phyloP scores from a whole-genome alignment of 2,113 vertebrate genomes.

The Spea multiplicata region DNA sequence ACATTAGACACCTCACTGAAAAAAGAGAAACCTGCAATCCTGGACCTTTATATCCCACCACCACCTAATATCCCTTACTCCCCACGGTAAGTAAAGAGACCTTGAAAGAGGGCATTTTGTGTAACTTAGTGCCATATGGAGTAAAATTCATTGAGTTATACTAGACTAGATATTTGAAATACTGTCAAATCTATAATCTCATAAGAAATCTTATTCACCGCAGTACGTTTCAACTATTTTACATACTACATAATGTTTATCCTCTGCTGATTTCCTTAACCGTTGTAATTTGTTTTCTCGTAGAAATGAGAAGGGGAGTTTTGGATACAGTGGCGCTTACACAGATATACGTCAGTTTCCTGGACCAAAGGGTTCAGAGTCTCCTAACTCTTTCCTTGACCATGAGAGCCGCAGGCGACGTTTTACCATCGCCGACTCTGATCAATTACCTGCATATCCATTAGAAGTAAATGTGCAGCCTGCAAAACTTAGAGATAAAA shows the following conservation, averaged over 20 bases:
- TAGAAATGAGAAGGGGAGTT: slow-evolving; percentile 71
- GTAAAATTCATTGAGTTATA: no score
- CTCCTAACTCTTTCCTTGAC: slow-evolving; percentile 87
- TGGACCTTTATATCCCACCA: slow-evolving; percentile 87
- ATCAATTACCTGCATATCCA: slow-evolving; percentile 65
- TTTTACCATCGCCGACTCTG: slow-evolving; percentile 71
- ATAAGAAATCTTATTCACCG: no score
- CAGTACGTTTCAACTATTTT: no score
- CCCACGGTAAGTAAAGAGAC: slow-evolving; percentile 70
- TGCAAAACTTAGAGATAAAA: slow-evolving; percentile 78
- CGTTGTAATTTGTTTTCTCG: slow-evolving; percentile 34
- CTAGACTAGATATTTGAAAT: no score
- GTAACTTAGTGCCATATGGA: not conserved
- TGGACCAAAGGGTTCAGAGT: slow-evolving; percentile 76
- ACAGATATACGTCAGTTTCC: slow-evolving; percentile 53
- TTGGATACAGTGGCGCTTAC: slow-evolving; percentile 60
- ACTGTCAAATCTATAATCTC: no score
- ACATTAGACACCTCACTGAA: slow-evolving; percentile 66
- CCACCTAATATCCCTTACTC: slow-evolving; percentile 81
- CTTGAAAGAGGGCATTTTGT: not conserved
- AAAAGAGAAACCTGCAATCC: slow-evolving; percentile 80
- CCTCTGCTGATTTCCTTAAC: no score
- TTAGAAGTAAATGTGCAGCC: slow-evolving; percentile 66
- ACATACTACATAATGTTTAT: no score
- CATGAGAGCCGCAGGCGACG: slow-evolving; percentile 70